A percentile compares a stretch with the other conserved stretches of the same genome.
These are phyloP conservation scores for Euura lappo DNA, from an alignment of 1,140 invertebrate species.

Conservation along the genomic window DNA sequence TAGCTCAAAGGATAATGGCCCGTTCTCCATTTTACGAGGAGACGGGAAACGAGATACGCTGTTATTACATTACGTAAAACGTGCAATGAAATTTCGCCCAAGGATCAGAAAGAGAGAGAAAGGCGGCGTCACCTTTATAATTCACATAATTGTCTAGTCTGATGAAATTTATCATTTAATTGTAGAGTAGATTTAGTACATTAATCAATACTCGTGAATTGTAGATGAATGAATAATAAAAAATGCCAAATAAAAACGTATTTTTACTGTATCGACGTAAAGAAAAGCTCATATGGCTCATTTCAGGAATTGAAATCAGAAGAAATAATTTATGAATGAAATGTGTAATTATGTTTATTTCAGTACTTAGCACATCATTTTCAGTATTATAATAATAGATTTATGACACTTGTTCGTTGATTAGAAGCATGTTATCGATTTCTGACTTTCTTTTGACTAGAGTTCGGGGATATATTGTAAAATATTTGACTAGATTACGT, in stretches of 20 bases:
- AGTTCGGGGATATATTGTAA: not conserved
- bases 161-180: not conserved
- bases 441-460: conserved; percentile 2
- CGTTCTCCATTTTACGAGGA: too few species aligned
- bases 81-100: conserved; percentile 5
- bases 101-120: not conserved
- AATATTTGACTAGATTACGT: conserved; percentile 3
- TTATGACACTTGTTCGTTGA: not conserved
- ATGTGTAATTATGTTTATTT: too few species aligned
- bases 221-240: not conserved
- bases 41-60: too few species aligned
- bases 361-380: too few species aligned
- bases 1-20: too few species aligned
- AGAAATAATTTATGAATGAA: too few species aligned
- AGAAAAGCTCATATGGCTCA: too few species aligned
- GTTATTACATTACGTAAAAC: too few species aligned
- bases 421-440: not conserved
- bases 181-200: not conserved
- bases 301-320: too few species aligned
- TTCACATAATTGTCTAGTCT: not conserved
- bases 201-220: not conserved
- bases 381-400: too few species aligned
- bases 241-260: too few species aligned
- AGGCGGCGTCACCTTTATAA: not conserved
- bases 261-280: too few species aligned